Evolutionary conservation across 2,113 vertebrate species (phyloP), one percentile per base, ranked within the genome.

Genomic region (Passer domesticus): DNA sequence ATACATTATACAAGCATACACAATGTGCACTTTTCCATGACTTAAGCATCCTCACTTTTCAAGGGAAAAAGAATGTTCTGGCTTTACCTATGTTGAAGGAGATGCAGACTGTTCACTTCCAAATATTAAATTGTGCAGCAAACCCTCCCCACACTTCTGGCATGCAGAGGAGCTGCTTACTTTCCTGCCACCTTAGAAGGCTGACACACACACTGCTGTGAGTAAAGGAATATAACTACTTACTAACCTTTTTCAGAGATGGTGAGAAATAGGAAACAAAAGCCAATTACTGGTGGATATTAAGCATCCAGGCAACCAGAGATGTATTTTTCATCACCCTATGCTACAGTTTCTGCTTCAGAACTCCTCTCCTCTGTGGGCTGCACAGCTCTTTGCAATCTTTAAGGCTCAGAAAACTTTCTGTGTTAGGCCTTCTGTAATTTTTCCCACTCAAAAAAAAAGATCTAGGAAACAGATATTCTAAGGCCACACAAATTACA

Each of bases 111-210:
- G 25, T 25, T 73, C 60, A 64, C 8, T 13, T 16, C 12, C 50
- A 64, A 78, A 52, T 14, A 64, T 5, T 35, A 43, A 77, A 76
- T 4, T 22, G 17, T 64, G 41, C 21, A 44, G 13, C 25, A 88
- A 83, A 46, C 16, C 13, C 66, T 67, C 37, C 31, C 33, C 1
- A 1, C 3, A 0, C 23, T 69, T 67, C 0, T 28, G 25, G 13
- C 39, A 31, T 4, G 7, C 25, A 86, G 17, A 76, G 47, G 41
- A 4, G 81, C 11, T 2, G 3, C 19, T 17, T 9, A 15, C 15
- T 31, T 55, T 44, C 27, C 31, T 81, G 56, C 30, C 43, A 35
- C 30, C 25, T 58, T 9, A 58, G 47, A 33, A 66, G 25, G 16
- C 25, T 49, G 37, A 37, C 39, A 67, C 50, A 49, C 27, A 23